Evolutionary conservation across 2,113 vertebrate species (phyloP).

Genomic region (Triplophysa dalaica): DNA sequence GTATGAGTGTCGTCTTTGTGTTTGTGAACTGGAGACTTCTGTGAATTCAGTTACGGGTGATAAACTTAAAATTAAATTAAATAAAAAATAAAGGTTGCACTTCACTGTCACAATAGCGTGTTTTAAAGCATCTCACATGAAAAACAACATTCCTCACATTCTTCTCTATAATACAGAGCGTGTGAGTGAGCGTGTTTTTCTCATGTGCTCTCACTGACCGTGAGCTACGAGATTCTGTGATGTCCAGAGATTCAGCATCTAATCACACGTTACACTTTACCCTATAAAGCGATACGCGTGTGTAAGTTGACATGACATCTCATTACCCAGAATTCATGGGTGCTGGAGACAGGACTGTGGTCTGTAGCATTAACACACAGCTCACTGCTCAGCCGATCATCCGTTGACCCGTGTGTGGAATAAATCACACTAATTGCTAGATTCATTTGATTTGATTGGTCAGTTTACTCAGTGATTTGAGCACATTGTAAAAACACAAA

Average conservation of each 20-base stretch:
- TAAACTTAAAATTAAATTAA: not conserved
- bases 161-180: constrained; percentile 3
- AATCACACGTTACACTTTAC: too few species aligned
- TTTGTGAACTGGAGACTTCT: constrained; percentile 1
- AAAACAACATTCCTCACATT: constrained; percentile 34
- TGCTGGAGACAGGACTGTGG: not conserved
- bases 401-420: not conserved
- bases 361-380: not conserved
- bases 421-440: not conserved
- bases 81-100: not conserved
- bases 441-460: too few species aligned
- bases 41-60: not conserved
- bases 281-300: too few species aligned
- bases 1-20: not conserved
- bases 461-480: too few species aligned
- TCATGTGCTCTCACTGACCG: not conserved
- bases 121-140: not conserved
- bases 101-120: not conserved
- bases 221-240: too few species aligned
- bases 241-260: too few species aligned
- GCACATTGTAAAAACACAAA: too few species aligned
- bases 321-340: constrained; percentile 22
- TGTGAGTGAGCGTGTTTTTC: constrained; percentile 17
- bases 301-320: not conserved
- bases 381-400: not conserved